Conservation (phyloP, 2,797 vertebrate genomes). For the Phoebastria nigripes region DNA sequence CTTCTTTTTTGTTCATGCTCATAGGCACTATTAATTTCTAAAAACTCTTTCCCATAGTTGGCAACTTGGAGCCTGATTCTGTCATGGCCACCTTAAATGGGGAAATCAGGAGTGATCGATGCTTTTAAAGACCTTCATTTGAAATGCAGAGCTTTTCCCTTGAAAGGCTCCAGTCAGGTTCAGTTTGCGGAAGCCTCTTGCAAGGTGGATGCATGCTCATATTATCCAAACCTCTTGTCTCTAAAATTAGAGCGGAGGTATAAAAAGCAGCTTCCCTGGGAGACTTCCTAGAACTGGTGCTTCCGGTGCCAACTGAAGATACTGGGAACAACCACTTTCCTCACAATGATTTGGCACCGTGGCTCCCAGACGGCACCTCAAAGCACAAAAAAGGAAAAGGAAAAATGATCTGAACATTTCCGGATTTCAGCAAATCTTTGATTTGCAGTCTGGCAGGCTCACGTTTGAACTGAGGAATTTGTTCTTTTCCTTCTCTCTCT, state of each 20-base stretch:
- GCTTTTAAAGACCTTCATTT: neutral
- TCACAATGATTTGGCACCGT: neutral
- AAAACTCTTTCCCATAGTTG: neutral
- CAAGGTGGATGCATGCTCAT: neutral
- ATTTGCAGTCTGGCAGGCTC: neutral
- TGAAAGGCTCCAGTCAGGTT: neutral
- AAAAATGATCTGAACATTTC: neutral
- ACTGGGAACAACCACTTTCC: slow-evolving; percentile 4
- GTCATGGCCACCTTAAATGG: neutral
- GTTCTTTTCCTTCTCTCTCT: neutral
- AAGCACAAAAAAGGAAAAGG: slow-evolving; percentile 7
- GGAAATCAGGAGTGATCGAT: neutral
- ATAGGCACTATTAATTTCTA: neutral
- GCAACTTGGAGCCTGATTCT: neutral
- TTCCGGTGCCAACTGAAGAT: neutral
- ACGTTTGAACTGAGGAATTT: neutral
- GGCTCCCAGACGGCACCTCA: neutral
- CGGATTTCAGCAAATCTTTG: neutral
- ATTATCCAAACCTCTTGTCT: neutral
- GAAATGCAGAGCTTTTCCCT: neutral
- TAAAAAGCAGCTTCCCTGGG: slow-evolving; percentile 12
- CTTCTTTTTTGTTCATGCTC: neutral
- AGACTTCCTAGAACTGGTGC: slow-evolving; percentile 26
- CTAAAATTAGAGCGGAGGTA: slow-evolving; percentile 33
- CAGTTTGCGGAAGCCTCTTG: neutral